Evolutionary conservation across 2,797 vertebrate species (phyloP).

Genomic region (Poeciliopsis gracilis): DNA sequence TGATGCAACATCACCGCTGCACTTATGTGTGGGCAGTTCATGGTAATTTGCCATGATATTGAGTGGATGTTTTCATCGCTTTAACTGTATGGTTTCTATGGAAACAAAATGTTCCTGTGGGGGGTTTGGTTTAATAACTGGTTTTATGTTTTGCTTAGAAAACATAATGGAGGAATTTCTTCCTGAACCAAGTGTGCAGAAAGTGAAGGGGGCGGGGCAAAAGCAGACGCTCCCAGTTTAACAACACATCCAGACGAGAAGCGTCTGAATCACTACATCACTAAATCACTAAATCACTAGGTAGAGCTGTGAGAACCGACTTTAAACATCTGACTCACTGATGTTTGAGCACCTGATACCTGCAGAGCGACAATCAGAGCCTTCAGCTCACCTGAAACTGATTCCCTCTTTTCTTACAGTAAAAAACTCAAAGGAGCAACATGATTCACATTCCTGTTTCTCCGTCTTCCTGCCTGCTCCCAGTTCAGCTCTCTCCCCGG

Average conservation of each 20-base stretch:
- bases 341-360: not conserved
- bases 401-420: not conserved
- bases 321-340: not conserved
- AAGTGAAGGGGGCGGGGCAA: too few species aligned
- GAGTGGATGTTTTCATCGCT: not conserved
- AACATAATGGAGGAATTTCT: not conserved
- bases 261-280: not conserved
- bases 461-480: not conserved
- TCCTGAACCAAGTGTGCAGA: not conserved
- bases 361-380: not conserved
- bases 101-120: not conserved
- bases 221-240: not conserved
- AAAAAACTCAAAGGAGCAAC: not conserved
- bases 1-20: not conserved
- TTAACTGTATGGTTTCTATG: not conserved
- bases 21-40: not conserved
- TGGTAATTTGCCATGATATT: not conserved
- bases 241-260: not conserved
- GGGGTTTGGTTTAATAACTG: not conserved
- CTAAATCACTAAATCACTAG: not conserved
- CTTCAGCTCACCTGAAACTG: not conserved
- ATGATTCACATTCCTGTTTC: not conserved
- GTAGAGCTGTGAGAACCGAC: too few species aligned
- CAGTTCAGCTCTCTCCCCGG: not conserved
- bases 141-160: not conserved